Evolutionary conservation across 2,113 vertebrate species (phyloP), one percentile per base, ranked within the genome.

Genomic region (Eptesicus fuscus): DNA sequence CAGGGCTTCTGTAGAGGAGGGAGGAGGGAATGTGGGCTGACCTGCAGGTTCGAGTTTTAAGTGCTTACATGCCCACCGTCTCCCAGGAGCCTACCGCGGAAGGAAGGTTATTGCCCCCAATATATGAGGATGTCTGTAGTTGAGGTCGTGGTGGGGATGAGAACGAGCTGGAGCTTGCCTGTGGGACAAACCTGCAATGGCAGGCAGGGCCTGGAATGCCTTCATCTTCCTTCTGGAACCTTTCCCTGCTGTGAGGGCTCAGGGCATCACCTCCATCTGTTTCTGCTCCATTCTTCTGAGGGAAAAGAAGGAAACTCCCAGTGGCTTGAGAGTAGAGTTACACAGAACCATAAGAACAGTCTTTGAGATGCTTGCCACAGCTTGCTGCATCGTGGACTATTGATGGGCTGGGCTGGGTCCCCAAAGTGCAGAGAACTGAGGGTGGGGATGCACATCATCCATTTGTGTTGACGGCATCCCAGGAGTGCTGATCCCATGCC

Each of bases 31-130:
- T 35, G 51, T 40, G 28, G 56, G 20, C 93, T 92, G 91, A 87
- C 93, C 95, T 56, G 22, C 56, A 40, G 86, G 76, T 89, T 65
- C 4, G 0, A 20, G 76, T 83, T 89, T 80, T 89, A 91, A 97
- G 84, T 96, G 89, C 71, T 63, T 80, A 84, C 76, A 49, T 88
- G 90, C 53, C 95, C 71, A 77, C 92, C 0, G 0, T 56, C 80
- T 96, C 92, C 71, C 67, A 1, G 56, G 90, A 79, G 71, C 87
- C 92, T 51, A 2, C 14, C 0, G 71, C 23, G 37, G 71, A 51
- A 88, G 88, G 80, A 92, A 95, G 92, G 96, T 88, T 22, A 23
- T 74, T 70, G 94, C 69, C 89, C 83, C 83, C 71, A 77, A 37
- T 95, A 83, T 85, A 28, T 7, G 20, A 83, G 70, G 30, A 49